These are phyloP conservation scores for Ferdinandea cuprea DNA, from an alignment of 2,888 invertebrate species.

Conservation along the genomic window DNA sequence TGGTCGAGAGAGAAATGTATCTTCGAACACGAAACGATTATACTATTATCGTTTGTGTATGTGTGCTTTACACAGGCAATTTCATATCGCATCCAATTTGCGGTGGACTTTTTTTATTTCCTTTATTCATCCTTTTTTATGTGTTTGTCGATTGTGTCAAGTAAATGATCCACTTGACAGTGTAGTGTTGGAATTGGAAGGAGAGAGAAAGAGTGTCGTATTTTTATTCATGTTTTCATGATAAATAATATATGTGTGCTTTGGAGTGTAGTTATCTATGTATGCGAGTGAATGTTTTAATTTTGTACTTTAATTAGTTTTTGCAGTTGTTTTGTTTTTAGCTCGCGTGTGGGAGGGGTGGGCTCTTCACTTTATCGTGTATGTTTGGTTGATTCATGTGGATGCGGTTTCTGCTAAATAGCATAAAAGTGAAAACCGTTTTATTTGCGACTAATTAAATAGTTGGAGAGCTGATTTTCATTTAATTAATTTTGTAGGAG, in stretches of 20 bases:
- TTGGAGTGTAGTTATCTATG: constrained; percentile 14
- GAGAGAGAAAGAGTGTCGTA: neutral
- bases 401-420: constrained; percentile 71
- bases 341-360: too few relatives aligned
- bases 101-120: constrained; percentile 76
- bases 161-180: constrained; percentile 72
- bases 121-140: constrained; percentile 1
- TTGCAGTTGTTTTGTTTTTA: constrained; percentile 23
- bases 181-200: constrained; percentile 28
- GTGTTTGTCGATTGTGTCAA: constrained; percentile 60
- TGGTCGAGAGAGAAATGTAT: constrained; percentile 54
- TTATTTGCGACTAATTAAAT: constrained; percentile 77
- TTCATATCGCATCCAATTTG: constrained; percentile 83
- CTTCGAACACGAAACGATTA: constrained; percentile 38
- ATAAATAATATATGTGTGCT: neutral
- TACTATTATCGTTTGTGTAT: constrained; percentile 23
- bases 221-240: constrained; percentile 2
- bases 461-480: constrained; percentile 69
- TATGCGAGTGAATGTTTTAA: constrained; percentile 60
- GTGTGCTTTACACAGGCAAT: constrained; percentile 81
- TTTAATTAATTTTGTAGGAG: constrained; percentile 73
- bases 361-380: constrained; percentile 54
- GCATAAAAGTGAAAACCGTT: constrained; percentile 76
- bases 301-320: constrained; percentile 68
- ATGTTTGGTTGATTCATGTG: constrained; percentile 50